Percentiles rank a stretch among this genome's conserved stretches.
phyloP scores from a whole-genome alignment of 2,888 invertebrate genomes.

The Mesorhabditis spiculigera region DNA sequence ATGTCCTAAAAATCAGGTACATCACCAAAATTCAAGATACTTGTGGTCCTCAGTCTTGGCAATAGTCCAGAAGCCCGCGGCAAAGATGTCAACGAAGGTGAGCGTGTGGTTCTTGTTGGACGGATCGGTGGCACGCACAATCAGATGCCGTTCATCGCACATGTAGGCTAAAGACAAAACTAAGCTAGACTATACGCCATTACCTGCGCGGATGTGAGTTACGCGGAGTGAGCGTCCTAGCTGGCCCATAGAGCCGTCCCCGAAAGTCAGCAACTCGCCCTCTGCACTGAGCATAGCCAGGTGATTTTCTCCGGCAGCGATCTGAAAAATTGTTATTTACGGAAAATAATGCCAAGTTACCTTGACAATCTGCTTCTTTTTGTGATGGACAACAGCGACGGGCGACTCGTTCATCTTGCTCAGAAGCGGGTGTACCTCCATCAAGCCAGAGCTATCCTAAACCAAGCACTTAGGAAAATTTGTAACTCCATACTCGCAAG shows the following conservation, averaged over 20 bases:
- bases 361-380: conserved; percentile 41
- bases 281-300: conserved; percentile 77
- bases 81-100: conserved; percentile 70
- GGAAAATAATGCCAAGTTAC: conserved; percentile 10
- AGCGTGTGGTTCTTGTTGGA: too few species aligned
- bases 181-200: conserved; percentile 6
- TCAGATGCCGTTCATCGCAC: conserved; percentile 39
- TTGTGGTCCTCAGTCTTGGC: conserved; percentile 81
- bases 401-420: conserved; percentile 50
- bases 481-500: conserved; percentile 71
- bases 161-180: conserved; percentile 32
- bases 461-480: conserved; percentile 3
- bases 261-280: conserved; percentile 89
- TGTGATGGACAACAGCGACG: conserved; percentile 36
- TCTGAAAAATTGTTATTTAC: conserved; percentile 62
- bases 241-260: conserved; percentile 71
- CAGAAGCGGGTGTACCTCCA: conserved; percentile 49
- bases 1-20: conserved; percentile 12
- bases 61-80: conserved; percentile 91
- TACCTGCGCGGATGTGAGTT: conserved; percentile 44
- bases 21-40: conserved; percentile 11
- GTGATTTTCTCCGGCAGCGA: conserved; percentile 92
- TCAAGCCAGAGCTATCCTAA: conserved; percentile 49
- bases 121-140: conserved; percentile 19
- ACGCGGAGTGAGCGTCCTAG: conserved; percentile 49